A percentile compares a stretch with the other conserved stretches of the same genome.
Conservation (phyloP, 2,888 invertebrate species). For the Cybosia mesomella region DNA sequence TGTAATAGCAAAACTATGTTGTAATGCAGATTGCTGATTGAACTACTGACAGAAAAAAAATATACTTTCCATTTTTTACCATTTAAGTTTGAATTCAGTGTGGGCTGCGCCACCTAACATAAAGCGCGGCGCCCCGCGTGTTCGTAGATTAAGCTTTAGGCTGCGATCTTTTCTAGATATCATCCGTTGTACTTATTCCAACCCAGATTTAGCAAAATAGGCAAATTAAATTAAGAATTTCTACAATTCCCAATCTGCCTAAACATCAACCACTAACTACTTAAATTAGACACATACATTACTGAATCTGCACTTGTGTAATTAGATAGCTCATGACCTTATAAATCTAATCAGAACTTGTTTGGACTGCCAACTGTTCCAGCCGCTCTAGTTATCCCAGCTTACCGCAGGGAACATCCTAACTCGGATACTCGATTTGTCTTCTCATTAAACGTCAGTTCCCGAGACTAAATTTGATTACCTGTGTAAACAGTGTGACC, state of each 20-base stretch:
- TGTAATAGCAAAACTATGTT: not conserved
- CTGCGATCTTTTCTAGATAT: too few species aligned
- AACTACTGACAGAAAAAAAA: not conserved
- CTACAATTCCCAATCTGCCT: not conserved
- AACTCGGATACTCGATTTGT: constrained; percentile 46
- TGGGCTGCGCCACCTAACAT: too few species aligned
- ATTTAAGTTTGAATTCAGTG: too few species aligned
- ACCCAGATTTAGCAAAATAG: too few species aligned
- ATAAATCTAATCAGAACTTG: constrained; percentile 61
- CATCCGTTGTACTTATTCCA: too few species aligned
- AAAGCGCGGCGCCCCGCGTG: too few species aligned
- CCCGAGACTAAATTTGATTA: constrained; percentile 42
- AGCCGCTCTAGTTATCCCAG: constrained; percentile 14
- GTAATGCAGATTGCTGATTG: not conserved
- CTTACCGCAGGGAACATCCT: constrained; percentile 47
- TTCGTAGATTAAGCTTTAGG: too few species aligned
- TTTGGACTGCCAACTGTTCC: constrained; percentile 49
- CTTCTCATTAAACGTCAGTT: constrained; percentile 47
- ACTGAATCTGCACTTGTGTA: constrained; percentile 28
- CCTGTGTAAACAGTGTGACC: constrained; percentile 14
- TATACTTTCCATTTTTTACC: too few species aligned
- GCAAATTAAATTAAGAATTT: not conserved
- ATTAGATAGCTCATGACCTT: constrained; percentile 51
- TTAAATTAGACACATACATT: constrained; percentile 31
- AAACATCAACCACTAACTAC: not conserved